Evolutionary conservation across 2,113 vertebrate genomes (phyloP).

Genomic region (Macquaria ambigua): DNA sequence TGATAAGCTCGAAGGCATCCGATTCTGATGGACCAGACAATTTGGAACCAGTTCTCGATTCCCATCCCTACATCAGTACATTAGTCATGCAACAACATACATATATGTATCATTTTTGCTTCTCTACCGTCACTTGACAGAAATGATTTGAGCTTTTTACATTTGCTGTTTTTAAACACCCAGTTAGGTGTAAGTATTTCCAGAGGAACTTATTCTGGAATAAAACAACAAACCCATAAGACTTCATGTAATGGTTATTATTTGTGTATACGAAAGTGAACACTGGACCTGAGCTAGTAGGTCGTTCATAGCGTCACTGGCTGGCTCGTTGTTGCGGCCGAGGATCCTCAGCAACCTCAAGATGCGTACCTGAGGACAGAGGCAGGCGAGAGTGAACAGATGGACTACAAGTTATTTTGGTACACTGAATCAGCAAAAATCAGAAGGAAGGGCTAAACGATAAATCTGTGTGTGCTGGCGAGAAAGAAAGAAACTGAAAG

Average conservation of each 20-base stretch:
- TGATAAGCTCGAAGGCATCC: too few relatives aligned
- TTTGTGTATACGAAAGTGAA: neutral
- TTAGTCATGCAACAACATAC: neutral
- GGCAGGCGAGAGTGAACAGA: neutral
- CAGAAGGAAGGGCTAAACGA: neutral
- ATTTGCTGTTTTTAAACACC: neutral
- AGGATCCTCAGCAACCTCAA: slow-evolving; percentile 89
- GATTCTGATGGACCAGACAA: too few relatives aligned
- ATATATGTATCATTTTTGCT: too few relatives aligned
- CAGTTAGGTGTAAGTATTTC: neutral
- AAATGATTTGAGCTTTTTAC: neutral
- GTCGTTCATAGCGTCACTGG: slow-evolving; percentile 92
- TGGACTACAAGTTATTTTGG: slow-evolving; percentile 24
- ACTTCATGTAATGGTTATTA: neutral
- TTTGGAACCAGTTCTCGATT: too few relatives aligned
- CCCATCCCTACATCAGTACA: neutral
- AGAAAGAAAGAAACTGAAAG: neutral
- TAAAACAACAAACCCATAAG: neutral
- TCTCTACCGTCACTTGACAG: neutral
- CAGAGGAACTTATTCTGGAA: neutral
- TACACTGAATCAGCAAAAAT: neutral
- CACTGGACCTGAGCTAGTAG: slow-evolving; percentile 89
- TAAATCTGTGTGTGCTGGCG: neutral
- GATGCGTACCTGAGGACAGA: slow-evolving; percentile 82
- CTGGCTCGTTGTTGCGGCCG: slow-evolving; percentile 86